Conservation (phyloP, 1,140 invertebrate genomes). For the Sycophaga agraensis region DNA sequence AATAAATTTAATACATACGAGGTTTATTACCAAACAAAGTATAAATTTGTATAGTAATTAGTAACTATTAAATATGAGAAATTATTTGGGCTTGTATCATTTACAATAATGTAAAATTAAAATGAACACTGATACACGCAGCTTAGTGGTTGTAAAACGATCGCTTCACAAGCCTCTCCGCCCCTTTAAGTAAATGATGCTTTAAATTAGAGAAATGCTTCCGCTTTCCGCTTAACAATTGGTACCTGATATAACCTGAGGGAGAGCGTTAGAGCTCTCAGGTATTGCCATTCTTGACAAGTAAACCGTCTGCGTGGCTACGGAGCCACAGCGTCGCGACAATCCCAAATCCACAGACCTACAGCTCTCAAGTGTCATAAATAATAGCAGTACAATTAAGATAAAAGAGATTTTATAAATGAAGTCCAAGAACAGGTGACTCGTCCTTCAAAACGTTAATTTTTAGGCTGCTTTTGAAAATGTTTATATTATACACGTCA, state of each 20-base stretch:
- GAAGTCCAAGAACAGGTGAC: not conserved
- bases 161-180: not conserved
- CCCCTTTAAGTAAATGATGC: not conserved
- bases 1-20: too few relatives aligned
- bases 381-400: constrained; percentile 15
- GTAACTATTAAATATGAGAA: too few relatives aligned
- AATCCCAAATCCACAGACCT: not conserved
- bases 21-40: too few relatives aligned
- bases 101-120: not conserved
- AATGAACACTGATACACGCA: not conserved
- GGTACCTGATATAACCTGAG: not conserved
- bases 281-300: not conserved
- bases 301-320: not conserved
- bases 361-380: not conserved
- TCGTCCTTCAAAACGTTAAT: constrained; percentile 10
- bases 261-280: not conserved
- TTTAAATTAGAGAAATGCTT: not conserved
- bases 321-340: constrained; percentile 13
- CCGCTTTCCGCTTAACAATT: not conserved
- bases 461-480: not conserved
- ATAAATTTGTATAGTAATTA: too few relatives aligned
- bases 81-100: too few relatives aligned
- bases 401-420: constrained; percentile 14
- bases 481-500: too few relatives aligned
- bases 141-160: not conserved